Evolutionary conservation across 2,797 vertebrate species (phyloP), one percentile per base, ranked within the genome.

Genomic region (Eospalax fontanierii): DNA sequence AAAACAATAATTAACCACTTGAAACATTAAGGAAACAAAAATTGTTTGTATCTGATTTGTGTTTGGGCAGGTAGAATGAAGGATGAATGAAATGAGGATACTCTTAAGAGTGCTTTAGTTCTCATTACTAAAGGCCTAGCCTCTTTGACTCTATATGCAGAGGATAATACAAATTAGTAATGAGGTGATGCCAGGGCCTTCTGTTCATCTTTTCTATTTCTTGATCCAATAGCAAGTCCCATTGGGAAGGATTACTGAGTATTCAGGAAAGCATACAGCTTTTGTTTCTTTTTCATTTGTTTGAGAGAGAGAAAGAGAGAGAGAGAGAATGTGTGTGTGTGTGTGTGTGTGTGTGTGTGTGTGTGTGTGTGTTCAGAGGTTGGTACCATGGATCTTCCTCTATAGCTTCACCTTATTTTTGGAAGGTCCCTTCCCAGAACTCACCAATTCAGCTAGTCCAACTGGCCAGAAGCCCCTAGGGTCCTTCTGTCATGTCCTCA

Each of bases 1-100:
- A 16, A 80, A 84, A 81, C 43, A n/a, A 93, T 38, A 87, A 83
- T 88, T 85, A 94, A 38, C 40, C 43, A 70, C 19, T 81, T 61
- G 89, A 75, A 88, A 38, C 57, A 81, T 57, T 46, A 66, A 35
- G 3, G 11, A 94, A 93, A n/a, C 2, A n/a, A 54, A 76, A 89
- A 66, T 92, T 28, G 76, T 92, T 6, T 70, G 8, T 61, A 26
- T 68, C 46, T 89, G 33, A 95, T 73, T 75, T 73, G 38, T 80
- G n/a, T 81, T 33, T 38, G 50, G n/a, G n/a, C n/a, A n/a, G 1
- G 10, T 46, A 11, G 14, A 11, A 46, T 5, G 46, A 6, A 6
- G 65, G 33, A 16, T 43, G 15, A 90, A 87, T 40, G 54, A 35
- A 12, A 15, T 63, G 40, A 79, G 22, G 26, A 35, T 61, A 50